These are phyloP conservation scores for Caenorhabditis imperialis DNA, from an alignment of 2,888 invertebrate species.

Conservation along the genomic window DNA sequence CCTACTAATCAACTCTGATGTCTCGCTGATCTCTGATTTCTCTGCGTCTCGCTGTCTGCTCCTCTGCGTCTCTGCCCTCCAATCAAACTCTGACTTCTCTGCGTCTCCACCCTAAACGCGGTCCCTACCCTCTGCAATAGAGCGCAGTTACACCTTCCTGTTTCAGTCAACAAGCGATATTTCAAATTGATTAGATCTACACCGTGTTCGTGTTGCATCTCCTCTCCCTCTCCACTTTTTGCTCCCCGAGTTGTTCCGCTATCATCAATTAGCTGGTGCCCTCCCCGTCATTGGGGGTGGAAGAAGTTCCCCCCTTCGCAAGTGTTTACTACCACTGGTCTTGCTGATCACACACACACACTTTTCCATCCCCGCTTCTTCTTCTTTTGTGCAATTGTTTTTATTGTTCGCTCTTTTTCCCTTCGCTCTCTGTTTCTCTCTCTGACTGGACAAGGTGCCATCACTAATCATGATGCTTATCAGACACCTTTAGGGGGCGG, in stretches of 20 bases:
- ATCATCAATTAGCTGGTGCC: not conserved
- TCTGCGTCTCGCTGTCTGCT: too few species aligned
- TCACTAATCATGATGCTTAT: constrained; percentile 25
- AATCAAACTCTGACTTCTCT: too few species aligned
- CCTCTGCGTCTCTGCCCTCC: too few species aligned
- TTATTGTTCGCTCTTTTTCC: not conserved
- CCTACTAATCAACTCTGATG: too few species aligned
- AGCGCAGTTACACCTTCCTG: too few species aligned
- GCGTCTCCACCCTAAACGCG: too few species aligned
- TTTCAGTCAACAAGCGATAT: too few species aligned
- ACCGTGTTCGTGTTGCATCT: too few species aligned
- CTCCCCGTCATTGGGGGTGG: not conserved
- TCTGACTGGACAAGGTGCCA: not conserved
- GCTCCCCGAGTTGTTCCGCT: not conserved
- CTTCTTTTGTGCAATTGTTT: constrained; percentile 3
- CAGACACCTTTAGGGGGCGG: constrained; percentile 39
- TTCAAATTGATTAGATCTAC: too few species aligned
- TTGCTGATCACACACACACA: not conserved
- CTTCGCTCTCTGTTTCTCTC: not conserved
- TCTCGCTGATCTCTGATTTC: too few species aligned
- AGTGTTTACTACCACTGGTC: constrained; percentile 13
- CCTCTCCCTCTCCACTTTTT: too few species aligned
- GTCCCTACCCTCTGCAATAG: too few species aligned
- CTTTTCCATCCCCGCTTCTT: not conserved
- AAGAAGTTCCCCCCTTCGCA: constrained; percentile 16